phyloP scores from a whole-genome alignment of 2,888 invertebrate species.

The Onthophagus sagittarius region DNA sequence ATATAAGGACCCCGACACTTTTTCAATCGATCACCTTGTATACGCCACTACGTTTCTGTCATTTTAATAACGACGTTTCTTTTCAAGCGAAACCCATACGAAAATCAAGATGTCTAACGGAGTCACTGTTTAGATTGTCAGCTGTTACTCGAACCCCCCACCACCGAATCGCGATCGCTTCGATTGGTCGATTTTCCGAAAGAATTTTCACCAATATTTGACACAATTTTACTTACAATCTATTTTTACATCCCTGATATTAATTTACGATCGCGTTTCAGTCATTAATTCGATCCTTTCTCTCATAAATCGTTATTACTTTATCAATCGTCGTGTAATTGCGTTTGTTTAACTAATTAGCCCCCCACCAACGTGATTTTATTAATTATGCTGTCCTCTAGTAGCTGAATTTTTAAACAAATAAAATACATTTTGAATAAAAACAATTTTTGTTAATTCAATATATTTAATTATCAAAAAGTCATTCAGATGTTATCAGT shows the following conservation, averaged over 20 bases:
- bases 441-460: too few relatives aligned
- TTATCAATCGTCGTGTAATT: constrained; percentile 10
- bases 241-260: background rate
- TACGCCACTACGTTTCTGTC: constrained; percentile 44
- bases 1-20: constrained; percentile 34
- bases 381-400: constrained; percentile 22
- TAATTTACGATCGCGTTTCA: background rate
- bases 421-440: background rate
- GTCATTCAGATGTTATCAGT: too few relatives aligned
- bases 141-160: constrained; percentile 45
- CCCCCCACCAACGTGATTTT: constrained; percentile 19
- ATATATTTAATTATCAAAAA: too few relatives aligned
- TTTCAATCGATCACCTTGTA: constrained; percentile 33
- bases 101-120: constrained; percentile 45
- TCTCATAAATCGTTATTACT: background rate
- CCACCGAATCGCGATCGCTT: constrained; percentile 30
- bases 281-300: background rate
- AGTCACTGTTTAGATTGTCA: constrained; percentile 45
- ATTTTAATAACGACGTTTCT: constrained; percentile 38
- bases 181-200: constrained; percentile 33
- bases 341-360: constrained; percentile 1
- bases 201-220: constrained; percentile 12
- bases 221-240: constrained; percentile 15
- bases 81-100: constrained; percentile 32
- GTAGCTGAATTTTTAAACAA: constrained; percentile 16